phyloP scores from a whole-genome alignment of 2,888 invertebrate genomes.

The Drosophila barbarae region DNA sequence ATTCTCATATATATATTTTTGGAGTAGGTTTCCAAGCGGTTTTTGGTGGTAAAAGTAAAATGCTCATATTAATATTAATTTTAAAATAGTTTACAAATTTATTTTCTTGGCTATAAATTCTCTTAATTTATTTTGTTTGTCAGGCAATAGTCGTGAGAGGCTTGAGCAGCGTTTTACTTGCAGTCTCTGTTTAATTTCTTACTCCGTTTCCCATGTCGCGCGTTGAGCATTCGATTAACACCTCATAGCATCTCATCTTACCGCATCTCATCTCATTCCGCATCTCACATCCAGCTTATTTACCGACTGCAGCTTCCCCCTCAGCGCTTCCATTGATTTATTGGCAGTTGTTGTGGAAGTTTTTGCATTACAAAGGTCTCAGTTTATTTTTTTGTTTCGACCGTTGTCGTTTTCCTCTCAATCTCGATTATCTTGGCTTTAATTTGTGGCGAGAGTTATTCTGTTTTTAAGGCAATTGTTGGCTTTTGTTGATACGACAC shows the following conservation, averaged over 20 bases:
- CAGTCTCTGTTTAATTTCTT: conserved; percentile 7
- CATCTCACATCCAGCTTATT: conserved; percentile 31
- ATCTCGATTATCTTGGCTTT: conserved; percentile 69
- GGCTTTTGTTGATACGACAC: conserved; percentile 66
- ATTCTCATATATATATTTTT: too few relatives aligned
- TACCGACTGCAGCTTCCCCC: conserved; percentile 18
- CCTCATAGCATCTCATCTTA: conserved; percentile 38
- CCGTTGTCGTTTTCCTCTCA: conserved; percentile 22
- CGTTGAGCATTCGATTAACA: conserved; percentile 69
- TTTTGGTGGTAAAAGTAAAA: background rate
- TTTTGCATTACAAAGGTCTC: conserved; percentile 68
- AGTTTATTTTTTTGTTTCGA: conserved; percentile 14
- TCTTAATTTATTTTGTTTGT: background rate
- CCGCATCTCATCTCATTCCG: conserved; percentile 53
- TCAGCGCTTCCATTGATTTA: conserved; percentile 12
- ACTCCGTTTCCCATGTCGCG: conserved; percentile 30
- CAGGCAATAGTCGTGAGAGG: background rate
- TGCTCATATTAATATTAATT: background rate
- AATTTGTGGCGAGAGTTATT: conserved; percentile 50
- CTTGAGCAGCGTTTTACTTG: background rate
- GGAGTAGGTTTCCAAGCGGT: too few relatives aligned
- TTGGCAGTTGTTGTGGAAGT: conserved; percentile 31
- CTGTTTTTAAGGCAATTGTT: conserved; percentile 53
- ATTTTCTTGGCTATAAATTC: background rate
- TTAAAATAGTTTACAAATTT: too few relatives aligned